Evolutionary conservation across 2,888 invertebrate species (phyloP).

Genomic region (Malthinus flaveolus): DNA sequence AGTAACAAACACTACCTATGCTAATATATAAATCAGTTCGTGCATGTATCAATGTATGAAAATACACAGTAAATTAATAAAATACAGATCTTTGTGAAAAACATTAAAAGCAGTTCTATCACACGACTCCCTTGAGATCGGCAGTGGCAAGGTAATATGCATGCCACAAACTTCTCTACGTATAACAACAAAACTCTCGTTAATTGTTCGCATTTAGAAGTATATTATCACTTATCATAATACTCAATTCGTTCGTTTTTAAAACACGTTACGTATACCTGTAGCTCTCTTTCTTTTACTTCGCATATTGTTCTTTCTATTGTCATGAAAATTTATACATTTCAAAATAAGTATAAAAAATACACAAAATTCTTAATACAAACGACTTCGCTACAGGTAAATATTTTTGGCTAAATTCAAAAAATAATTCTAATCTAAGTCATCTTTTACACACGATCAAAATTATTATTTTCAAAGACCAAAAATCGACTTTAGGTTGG

Average conservation of each 20-base stretch:
- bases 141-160: slow-evolving; percentile 29
- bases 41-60: slow-evolving; percentile 44
- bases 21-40: slow-evolving; percentile 43
- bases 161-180: slow-evolving; percentile 39
- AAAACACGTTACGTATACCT: slow-evolving; percentile 29
- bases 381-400: not conserved
- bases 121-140: slow-evolving; percentile 55
- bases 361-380: not conserved
- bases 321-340: slow-evolving; percentile 45
- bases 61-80: slow-evolving; percentile 46
- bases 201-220: slow-evolving; percentile 48
- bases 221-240: slow-evolving; percentile 46
- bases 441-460: not conserved
- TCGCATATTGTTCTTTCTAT: slow-evolving; percentile 36
- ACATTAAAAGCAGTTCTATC: slow-evolving; percentile 55
- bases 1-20: slow-evolving; percentile 44
- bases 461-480: not conserved
- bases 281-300: slow-evolving; percentile 37
- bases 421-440: not conserved
- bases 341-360: not conserved
- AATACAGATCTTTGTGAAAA: slow-evolving; percentile 54
- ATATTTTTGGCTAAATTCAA: not conserved
- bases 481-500: not conserved
- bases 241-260: slow-evolving; percentile 42
- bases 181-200: slow-evolving; percentile 34